A percentile compares a stretch with the other conserved stretches of the same genome.
Conservation (phyloP, 2,888 invertebrate species). For the Coenonympha glycerion region DNA sequence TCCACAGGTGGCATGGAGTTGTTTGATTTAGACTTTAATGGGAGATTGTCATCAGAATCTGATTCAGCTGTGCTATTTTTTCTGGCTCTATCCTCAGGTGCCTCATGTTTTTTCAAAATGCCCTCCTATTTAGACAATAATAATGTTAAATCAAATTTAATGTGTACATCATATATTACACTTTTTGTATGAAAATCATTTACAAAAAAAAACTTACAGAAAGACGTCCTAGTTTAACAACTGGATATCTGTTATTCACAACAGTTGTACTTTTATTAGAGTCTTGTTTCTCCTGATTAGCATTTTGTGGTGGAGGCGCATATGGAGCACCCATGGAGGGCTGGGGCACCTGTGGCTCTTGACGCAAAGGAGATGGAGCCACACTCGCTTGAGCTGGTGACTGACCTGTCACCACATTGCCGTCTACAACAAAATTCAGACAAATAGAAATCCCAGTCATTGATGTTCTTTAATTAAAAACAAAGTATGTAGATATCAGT, state of each 20-base stretch:
- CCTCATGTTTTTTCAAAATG: slow-evolving; percentile 65
- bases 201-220: slow-evolving; percentile 59
- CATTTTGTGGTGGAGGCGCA: slow-evolving; percentile 41
- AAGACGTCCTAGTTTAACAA: slow-evolving; percentile 69
- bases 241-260: slow-evolving; percentile 60
- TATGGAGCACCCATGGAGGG: slow-evolving; percentile 69
- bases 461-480: too few relatives aligned
- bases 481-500: neutral
- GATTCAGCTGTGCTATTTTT: slow-evolving; percentile 67
- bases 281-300: slow-evolving; percentile 52
- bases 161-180: neutral
- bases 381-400: slow-evolving; percentile 80
- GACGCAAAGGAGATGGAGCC: slow-evolving; percentile 73
- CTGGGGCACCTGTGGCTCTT: slow-evolving; percentile 71
- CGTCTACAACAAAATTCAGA: slow-evolving; percentile 41
- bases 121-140: slow-evolving; percentile 58
- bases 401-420: slow-evolving; percentile 70
- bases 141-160: neutral
- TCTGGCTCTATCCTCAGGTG: slow-evolving; percentile 53
- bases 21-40: slow-evolving; percentile 60
- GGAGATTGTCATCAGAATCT: slow-evolving; percentile 68
- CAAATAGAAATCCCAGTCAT: slow-evolving; percentile 1
- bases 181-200: neutral
- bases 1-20: slow-evolving; percentile 52
- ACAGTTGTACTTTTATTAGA: slow-evolving; percentile 45